phyloP scores from a whole-genome alignment of 2,888 invertebrate genomes.

The Sesia bembeciformis region DNA sequence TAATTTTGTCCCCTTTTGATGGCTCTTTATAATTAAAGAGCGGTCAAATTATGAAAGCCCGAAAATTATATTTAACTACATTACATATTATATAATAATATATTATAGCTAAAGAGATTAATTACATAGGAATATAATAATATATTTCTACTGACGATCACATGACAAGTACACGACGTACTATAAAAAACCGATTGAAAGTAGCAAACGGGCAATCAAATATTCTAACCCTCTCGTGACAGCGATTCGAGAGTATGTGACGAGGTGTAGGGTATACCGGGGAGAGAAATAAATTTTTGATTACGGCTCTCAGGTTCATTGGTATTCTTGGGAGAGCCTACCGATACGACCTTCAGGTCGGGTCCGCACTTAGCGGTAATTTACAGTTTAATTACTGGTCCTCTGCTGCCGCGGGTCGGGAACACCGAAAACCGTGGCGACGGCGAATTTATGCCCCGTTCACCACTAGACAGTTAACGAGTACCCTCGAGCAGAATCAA shows the following conservation, averaged over 20 bases:
- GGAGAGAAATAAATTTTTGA: slow-evolving; percentile 46
- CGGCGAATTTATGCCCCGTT: slow-evolving; percentile 13
- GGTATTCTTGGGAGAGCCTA: slow-evolving; percentile 44
- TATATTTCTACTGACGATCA: too few species aligned
- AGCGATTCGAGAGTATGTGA: background rate
- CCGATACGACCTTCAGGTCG: slow-evolving; percentile 57
- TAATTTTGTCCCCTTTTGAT: too few species aligned
- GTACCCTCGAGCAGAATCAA: background rate
- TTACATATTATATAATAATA: too few species aligned
- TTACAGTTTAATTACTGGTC: slow-evolving; percentile 67
- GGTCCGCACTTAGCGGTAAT: slow-evolving; percentile 61
- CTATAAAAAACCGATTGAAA: too few species aligned
- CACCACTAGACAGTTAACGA: slow-evolving; percentile 7
- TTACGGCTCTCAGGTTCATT: slow-evolving; percentile 47
- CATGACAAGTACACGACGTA: too few species aligned
- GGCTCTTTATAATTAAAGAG: too few species aligned
- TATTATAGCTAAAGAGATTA: too few species aligned
- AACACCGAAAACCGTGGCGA: background rate
- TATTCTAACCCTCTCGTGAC: background rate
- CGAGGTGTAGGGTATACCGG: slow-evolving; percentile 5
- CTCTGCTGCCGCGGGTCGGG: slow-evolving; percentile 14
- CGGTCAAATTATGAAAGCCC: too few species aligned
- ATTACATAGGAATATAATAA: too few species aligned
- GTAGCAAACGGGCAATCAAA: background rate
- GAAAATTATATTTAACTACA: too few species aligned